Conservation (phyloP, 2,113 vertebrate genomes). For the Ochotona princeps region DNA sequence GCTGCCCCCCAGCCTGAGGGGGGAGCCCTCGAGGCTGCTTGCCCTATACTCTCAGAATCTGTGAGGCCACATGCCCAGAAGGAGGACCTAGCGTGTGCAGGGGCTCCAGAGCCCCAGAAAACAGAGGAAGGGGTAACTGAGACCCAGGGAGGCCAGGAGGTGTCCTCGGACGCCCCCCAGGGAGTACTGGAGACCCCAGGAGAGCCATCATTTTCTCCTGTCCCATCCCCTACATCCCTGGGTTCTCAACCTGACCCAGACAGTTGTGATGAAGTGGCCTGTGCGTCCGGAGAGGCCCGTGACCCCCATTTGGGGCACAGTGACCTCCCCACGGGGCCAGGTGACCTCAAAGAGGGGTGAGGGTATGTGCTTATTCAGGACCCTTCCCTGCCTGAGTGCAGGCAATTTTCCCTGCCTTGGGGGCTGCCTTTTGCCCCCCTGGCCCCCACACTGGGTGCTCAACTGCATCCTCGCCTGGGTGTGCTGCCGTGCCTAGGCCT, state of each 20-base stretch:
- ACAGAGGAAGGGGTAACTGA: background rate
- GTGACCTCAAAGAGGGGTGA: background rate
- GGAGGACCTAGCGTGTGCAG: background rate
- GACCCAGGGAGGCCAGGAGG: background rate
- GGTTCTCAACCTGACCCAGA: background rate
- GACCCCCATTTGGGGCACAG: background rate
- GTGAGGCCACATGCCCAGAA: background rate
- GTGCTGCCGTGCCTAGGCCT: background rate
- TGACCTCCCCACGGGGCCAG: background rate
- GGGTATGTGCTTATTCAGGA: background rate
- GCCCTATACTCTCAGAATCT: background rate
- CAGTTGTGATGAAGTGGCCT: background rate
- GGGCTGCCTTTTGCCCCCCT: background rate
- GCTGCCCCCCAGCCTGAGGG: background rate
- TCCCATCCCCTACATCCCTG: rapidly evolving
- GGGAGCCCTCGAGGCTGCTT: background rate
- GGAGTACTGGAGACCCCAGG: background rate
- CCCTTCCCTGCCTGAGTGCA: background rate
- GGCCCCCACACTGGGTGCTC: background rate
- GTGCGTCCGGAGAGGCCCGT: background rate
- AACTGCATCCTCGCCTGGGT: background rate
- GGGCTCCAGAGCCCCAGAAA: background rate
- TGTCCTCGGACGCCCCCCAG: background rate
- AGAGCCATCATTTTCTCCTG: background rate
- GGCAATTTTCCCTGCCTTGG: rapidly evolving